Evolutionary conservation across 2,797 vertebrate species (phyloP).

Genomic region (Eulemur mongoz): DNA sequence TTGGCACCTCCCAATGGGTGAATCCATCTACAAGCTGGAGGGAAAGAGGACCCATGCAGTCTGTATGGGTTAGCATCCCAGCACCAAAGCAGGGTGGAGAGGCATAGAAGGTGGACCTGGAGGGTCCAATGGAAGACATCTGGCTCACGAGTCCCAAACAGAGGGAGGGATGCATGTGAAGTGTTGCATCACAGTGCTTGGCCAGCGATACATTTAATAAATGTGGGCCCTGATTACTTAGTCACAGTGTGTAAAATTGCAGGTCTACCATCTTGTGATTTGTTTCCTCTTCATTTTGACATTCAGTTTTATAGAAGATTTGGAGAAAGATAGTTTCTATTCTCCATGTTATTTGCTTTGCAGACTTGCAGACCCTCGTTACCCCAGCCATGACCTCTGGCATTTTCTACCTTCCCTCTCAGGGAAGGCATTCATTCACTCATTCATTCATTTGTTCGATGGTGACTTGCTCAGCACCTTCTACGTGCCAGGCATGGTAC

Average conservation of each 20-base stretch:
- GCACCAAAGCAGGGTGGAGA: neutral
- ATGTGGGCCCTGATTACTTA: neutral
- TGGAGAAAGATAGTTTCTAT: neutral
- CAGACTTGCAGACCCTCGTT: neutral
- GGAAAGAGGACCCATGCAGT: neutral
- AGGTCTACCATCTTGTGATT: neutral
- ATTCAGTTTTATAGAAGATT: neutral
- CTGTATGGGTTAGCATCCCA: neutral
- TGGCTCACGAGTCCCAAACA: neutral
- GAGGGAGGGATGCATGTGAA: rapidly evolving
- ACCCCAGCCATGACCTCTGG: neutral
- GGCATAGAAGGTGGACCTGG: neutral
- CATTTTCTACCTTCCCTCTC: neutral
- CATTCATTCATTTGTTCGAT: neutral
- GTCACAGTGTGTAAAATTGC: neutral
- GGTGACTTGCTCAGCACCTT: neutral
- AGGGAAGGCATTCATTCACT: neutral
- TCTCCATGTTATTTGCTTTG: neutral
- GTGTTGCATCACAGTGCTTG: neutral
- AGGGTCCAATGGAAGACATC: neutral
- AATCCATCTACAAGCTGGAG: neutral
- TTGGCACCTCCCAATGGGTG: neutral
- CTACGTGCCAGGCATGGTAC: neutral
- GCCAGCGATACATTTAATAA: neutral
- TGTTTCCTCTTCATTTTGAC: neutral